Evolutionary conservation across 1,140 invertebrate species (phyloP).

Genomic region (Psix sp.): DNA sequence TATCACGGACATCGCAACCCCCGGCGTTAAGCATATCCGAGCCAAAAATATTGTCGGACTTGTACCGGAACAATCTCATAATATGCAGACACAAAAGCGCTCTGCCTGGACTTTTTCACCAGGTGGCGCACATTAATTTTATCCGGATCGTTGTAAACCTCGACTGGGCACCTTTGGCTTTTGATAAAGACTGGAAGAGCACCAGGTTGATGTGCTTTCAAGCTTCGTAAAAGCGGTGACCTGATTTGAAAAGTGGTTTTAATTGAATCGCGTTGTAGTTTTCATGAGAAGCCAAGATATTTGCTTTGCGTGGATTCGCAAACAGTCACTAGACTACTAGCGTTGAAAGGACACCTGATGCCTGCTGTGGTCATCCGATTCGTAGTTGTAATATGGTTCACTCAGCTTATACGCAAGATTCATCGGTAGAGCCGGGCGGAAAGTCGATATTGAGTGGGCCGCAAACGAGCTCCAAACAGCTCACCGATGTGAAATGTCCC

Average conservation of each 20-base stretch:
- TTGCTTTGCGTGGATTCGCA: conserved; percentile 25
- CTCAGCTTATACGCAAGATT: conserved; percentile 1
- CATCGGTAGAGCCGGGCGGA: conserved; percentile 26
- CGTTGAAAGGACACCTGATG: conserved; percentile 49
- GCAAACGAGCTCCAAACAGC: conserved; percentile 13
- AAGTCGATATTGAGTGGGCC: conserved; percentile 26
- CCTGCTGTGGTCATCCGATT: not conserved
- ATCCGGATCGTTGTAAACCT: too few relatives aligned
- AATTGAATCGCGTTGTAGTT: too few relatives aligned
- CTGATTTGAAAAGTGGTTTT: conserved; percentile 28
- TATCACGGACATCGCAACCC: not conserved
- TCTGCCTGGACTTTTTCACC: conserved; percentile 6
- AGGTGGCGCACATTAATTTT: conserved; percentile 38
- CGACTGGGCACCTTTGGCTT: conserved; percentile 1
- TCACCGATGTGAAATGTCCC: too few relatives aligned
- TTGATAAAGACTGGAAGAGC: too few relatives aligned
- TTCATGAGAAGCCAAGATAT: conserved; percentile 33
- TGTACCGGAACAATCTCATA: too few relatives aligned
- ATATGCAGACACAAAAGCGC: not conserved
- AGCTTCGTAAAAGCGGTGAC: conserved; percentile 12
- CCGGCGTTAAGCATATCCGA: not conserved
- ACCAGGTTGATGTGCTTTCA: too few relatives aligned
- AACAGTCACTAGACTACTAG: too few relatives aligned
- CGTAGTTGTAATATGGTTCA: not conserved
- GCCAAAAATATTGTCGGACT: not conserved